These are phyloP conservation scores for Leptinotarsa defecta DNA, from an alignment of 1,140 invertebrate genomes.

Conservation along the genomic window DNA sequence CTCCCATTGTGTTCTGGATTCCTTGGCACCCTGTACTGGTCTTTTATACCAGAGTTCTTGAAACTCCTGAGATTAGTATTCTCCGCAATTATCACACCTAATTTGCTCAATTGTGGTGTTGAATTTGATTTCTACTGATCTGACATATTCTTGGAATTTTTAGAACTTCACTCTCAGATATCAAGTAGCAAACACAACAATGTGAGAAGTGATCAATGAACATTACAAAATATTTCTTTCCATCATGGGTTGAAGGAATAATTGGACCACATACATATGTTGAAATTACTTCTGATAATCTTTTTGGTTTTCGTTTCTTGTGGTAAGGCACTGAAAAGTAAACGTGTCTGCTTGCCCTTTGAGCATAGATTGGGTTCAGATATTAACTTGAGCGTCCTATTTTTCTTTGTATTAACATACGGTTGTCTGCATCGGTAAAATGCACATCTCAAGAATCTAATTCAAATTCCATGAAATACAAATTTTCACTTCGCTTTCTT, in stretches of 20 bases:
- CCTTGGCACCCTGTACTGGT: slow-evolving; percentile 42
- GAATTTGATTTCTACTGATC: slow-evolving; percentile 8
- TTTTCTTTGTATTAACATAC: slow-evolving; percentile 22
- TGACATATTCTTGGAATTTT: slow-evolving; percentile 28
- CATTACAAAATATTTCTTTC: slow-evolving; percentile 49
- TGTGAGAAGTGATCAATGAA: slow-evolving; percentile 54
- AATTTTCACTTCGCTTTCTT: slow-evolving; percentile 4
- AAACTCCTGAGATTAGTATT: slow-evolving; percentile 40
- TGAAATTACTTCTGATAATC: slow-evolving; percentile 14
- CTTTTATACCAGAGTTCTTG: slow-evolving; percentile 39
- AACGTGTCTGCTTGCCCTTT: not conserved
- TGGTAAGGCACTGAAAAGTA: not conserved
- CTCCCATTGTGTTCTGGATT: slow-evolving; percentile 55
- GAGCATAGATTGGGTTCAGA: not conserved
- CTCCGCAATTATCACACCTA: slow-evolving; percentile 29
- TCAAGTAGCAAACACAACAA: slow-evolving; percentile 47
- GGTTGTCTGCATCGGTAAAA: not conserved
- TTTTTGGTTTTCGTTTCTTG: not conserved
- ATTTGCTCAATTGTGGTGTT: slow-evolving; percentile 22
- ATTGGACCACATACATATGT: slow-evolving; percentile 24
- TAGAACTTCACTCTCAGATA: slow-evolving; percentile 35
- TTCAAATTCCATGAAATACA: slow-evolving; percentile 2
- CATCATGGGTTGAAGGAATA: slow-evolving; percentile 4
- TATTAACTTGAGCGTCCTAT: not conserved
- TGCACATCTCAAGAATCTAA: not conserved